phyloP scores from a whole-genome alignment of 2,888 invertebrate species.

The Campaea margaritaria region DNA sequence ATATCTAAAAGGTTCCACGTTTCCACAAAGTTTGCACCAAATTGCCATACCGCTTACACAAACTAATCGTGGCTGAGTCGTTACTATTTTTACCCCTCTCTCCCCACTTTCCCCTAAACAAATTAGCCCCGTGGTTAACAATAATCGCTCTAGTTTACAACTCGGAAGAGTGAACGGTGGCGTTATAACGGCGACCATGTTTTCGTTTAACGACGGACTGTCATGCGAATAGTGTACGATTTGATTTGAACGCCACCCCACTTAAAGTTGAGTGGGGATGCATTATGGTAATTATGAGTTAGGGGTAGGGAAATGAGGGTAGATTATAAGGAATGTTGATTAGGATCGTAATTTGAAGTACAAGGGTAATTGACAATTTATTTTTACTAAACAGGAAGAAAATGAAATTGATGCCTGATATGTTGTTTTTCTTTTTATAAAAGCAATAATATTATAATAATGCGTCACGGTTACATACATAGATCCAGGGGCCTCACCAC shows the following conservation, averaged over 20 bases:
- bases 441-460: too few species aligned
- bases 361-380: slow-evolving; percentile 7
- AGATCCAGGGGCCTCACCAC: too few species aligned
- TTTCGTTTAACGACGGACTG: slow-evolving; percentile 29
- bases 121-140: slow-evolving; percentile 41
- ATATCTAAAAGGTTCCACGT: neutral
- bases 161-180: slow-evolving; percentile 32
- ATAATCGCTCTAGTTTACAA: slow-evolving; percentile 41
- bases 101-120: slow-evolving; percentile 16
- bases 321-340: slow-evolving; percentile 29
- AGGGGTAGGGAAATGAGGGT: slow-evolving; percentile 27
- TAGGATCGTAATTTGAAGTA: slow-evolving; percentile 9
- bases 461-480: too few species aligned
- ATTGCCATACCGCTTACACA: neutral
- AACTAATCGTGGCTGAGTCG: neutral
- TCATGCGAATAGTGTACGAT: slow-evolving; percentile 30
- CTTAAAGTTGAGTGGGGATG: slow-evolving; percentile 31
- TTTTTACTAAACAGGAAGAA: neutral
- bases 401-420: neutral
- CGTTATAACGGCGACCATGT: slow-evolving; percentile 31
- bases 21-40: slow-evolving; percentile 1
- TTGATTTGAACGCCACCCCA: slow-evolving; percentile 23
- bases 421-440: neutral
- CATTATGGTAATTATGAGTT: slow-evolving; percentile 36
- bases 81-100: slow-evolving; percentile 15